Base-by-base conservation (phyloP, 2,797 vertebrate species). In the Cyprinella venusta region DNA sequence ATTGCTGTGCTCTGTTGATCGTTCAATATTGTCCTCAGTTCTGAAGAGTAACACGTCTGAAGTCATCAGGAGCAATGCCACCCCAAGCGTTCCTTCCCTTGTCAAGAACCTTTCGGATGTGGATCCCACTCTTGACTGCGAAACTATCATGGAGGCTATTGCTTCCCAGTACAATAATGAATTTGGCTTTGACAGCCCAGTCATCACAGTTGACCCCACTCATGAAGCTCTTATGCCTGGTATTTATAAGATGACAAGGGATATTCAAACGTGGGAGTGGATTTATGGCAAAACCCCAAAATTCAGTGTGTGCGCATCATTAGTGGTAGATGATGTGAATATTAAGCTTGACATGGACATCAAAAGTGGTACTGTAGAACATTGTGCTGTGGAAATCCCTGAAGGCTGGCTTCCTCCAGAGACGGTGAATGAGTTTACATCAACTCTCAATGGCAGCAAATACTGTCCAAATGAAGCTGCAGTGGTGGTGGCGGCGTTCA, bases 261-360 rank as follows among this genome's bases (percentile, higher is more conserved):
- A 96, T 77, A 93, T 99, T 9, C 93, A 92, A 38, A 88, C 90
- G 24, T 99, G 98, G 98, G 95, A 97, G 2, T 99, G 98, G 98
- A 90, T 95, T 0, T 98, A 97, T n/a, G 97, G 96, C n/a, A 96
- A 91, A 92, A 99, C 98, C 1, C 98, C 98, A 0, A 96, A 95
- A 76, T 99, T 99, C 89, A 95, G 91, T 0, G 0, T 99, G 67
- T 90, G 88, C 30, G 95, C 94, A 0, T 82, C 69, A 38, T 93
- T 98, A 85, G 88, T 89, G 4, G 85, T 97, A 54, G 81, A 90
- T 38, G 76, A 79, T 10, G 54, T 13, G 15, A 65, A 83, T 40
- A 45, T 89, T 0, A 90, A 2, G 68, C 87, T 98, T 40, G 89
- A 88, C 10, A 70, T 97, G 87, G 93, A 95, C 30, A 85, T 99